Percentiles rank a stretch among this genome's conserved stretches.
These are phyloP conservation scores for Papilio glaucus DNA, from an alignment of 1,140 invertebrate species.

Conservation along the genomic window DNA sequence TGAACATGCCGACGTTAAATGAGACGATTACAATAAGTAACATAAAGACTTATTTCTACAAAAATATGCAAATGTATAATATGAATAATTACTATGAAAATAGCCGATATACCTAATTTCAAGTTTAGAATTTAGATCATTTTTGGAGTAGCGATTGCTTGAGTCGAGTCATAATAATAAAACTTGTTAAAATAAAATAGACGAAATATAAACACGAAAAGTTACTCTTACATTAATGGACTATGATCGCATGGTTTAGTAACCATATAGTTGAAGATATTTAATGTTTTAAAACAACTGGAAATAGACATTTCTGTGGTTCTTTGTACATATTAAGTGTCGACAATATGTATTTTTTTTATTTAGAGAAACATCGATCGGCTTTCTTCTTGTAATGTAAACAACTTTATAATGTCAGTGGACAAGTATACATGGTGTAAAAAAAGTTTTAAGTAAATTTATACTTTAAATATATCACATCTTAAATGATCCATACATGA, in stretches of 20 bases:
- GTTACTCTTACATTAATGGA: conserved; percentile 48
- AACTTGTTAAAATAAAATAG: conserved; percentile 43
- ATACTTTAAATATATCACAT: background rate
- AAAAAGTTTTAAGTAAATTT: conserved; percentile 11
- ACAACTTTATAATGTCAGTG: background rate
- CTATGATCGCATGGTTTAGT: conserved; percentile 33
- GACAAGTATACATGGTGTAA: background rate
- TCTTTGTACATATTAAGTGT: background rate
- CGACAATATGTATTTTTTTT: no score
- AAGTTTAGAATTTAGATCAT: conserved; percentile 37
- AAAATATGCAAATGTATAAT: conserved; percentile 35
- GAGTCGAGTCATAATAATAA: conserved; percentile 39
- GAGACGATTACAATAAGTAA: conserved; percentile 34
- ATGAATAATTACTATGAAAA: conserved; percentile 55
- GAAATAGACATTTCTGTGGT: background rate
- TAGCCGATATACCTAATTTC: conserved; percentile 46
- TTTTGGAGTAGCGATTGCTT: conserved; percentile 16
- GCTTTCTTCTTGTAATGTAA: background rate
- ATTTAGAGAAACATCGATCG: background rate
- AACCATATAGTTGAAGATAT: no score
- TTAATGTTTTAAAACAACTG: conserved; percentile 14
- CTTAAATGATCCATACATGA: background rate
- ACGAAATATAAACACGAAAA: conserved; percentile 42
- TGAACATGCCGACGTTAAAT: conserved; percentile 34
- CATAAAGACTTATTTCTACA: conserved; percentile 31